Base-by-base conservation (phyloP, 2,113 vertebrate genomes). In the Fukomys damarensis region DNA sequence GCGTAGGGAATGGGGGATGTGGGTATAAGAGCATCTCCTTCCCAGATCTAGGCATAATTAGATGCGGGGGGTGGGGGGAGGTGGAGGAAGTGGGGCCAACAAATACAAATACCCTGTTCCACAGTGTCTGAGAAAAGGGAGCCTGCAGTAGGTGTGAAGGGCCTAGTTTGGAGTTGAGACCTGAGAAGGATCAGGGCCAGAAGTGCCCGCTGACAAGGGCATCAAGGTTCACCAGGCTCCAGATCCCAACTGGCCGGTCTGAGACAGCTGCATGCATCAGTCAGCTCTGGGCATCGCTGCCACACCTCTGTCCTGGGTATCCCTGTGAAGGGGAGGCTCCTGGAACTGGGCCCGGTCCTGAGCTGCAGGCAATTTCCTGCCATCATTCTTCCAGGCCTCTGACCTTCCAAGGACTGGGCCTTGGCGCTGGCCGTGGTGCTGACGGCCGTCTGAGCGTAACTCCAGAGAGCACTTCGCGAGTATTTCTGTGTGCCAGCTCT, bases 391-490 rank as follows among this genome's bases (percentile, higher is more conserved):
- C 91, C 16, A 2, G 1, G 14, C 16, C 0, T 79, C 58, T 49
- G 11, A 43, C 4, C 16, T n/a, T 65, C 12, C 14, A 1, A 3
- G 10, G 28, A 3, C 4, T 8, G 20, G 41, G 26, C 2, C 0
- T n/a, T 86, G 91, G 91, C 61, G 86, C 96, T 98, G 91, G 61
- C 95, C 89, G 0, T 95, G 95, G 97, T 97, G 93, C 97, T 97
- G 96, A 97, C 70, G 13, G 9, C 43, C 11, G 28, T 84, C 38
- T 38, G 10, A 26, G 46, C 10, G 1, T 7, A 24, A 93, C 20
- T 72, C 7, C 26, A 43, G 41, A 61, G 70, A 96, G 3, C 1
- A 0, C 70, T 66, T 11, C 70, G 9, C n/a, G 38, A 65, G 20
- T 86, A 30, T 16, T 81, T 76, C 30, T 46, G 20, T 46, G 56